Base-by-base conservation (phyloP, 2,888 invertebrate species). In the Platycnemis pennipes region DNA sequence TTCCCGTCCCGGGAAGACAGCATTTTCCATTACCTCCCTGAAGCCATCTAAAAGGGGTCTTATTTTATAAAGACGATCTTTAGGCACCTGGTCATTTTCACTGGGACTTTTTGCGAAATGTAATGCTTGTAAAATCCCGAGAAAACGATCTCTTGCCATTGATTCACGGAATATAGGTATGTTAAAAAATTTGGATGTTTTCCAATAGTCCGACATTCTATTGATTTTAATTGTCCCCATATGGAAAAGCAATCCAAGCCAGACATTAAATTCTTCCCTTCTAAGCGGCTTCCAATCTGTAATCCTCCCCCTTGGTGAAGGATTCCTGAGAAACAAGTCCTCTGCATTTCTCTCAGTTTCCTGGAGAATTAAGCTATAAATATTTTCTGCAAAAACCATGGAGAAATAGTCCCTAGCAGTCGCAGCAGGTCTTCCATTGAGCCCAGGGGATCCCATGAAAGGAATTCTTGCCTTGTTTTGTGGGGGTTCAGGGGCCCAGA, bases 91-190 rank as follows among this genome's bases (percentile, higher is more conserved):
- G 4, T 45, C 88, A 88, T 45, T 45, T 42, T 45, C 88, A 56
- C 22, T 56, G 56, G 56, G 56, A 56, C 22, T 56, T 56, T 56
- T 56, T 56, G 56, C 19, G 22, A 44, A 45, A n/a, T 88, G 46
- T 11, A 88, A 88, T 7, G 46, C 45, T n/a, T 88, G 49, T n/a
- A 45, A n/a, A 46, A 49, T 49, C 16, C 46, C 42, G 46, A 88
- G 46, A 19, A 88, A 88, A 46, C 49, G 88, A 46, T 88, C 88
- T 31, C 88, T 88, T 22, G 49, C 26, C 88, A 88, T 88, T 11
- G 45, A 46, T 16, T 45, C 31, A 26, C 26, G 19, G 49, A 88
- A 88, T 31, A 88, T 46, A 8, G 42, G 87, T 44, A 87, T 56
- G 22, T 22, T 56, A 22, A 56, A 56, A 56, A 56, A 56, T 22